Evolutionary conservation across 2,888 invertebrate genomes (phyloP).

Genomic region (Cephus pulcher): DNA sequence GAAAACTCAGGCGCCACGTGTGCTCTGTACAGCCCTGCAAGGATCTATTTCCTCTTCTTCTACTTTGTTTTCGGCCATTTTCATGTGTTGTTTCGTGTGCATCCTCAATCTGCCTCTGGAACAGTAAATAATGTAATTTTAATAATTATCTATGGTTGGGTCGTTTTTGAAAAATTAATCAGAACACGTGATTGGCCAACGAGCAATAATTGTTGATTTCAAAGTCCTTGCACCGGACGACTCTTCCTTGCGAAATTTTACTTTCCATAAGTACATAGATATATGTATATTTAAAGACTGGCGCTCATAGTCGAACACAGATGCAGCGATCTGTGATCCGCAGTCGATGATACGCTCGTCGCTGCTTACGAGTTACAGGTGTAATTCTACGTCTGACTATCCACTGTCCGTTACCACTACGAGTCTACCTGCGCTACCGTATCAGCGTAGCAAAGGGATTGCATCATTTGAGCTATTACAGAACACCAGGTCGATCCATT

Average conservation of each 20-base stretch:
- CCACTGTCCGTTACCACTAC: not conserved
- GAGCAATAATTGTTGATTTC: not conserved
- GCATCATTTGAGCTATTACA: not conserved
- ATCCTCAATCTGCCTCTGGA: too few species aligned
- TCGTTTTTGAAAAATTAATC: not conserved
- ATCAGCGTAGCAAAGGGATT: not conserved
- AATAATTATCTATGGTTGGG: not conserved
- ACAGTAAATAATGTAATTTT: too few species aligned
- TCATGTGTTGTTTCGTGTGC: too few species aligned
- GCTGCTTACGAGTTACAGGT: not conserved
- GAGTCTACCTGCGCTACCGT: not conserved
- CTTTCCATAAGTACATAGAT: not conserved
- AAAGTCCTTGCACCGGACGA: conserved; percentile 45
- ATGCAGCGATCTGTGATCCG: not conserved
- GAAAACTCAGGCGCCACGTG: not conserved
- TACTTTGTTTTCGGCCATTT: too few species aligned
- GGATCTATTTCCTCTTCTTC: not conserved
- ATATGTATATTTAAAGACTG: not conserved
- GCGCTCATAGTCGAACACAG: not conserved
- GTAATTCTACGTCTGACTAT: not conserved
- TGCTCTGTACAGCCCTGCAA: not conserved
- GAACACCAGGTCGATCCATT: not conserved
- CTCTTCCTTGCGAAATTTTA: conserved; percentile 47
- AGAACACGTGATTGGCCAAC: not conserved
- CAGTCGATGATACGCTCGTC: not conserved